Base-by-base conservation (phyloP, 2,113 vertebrate genomes). In the Indicator maculatus region DNA sequence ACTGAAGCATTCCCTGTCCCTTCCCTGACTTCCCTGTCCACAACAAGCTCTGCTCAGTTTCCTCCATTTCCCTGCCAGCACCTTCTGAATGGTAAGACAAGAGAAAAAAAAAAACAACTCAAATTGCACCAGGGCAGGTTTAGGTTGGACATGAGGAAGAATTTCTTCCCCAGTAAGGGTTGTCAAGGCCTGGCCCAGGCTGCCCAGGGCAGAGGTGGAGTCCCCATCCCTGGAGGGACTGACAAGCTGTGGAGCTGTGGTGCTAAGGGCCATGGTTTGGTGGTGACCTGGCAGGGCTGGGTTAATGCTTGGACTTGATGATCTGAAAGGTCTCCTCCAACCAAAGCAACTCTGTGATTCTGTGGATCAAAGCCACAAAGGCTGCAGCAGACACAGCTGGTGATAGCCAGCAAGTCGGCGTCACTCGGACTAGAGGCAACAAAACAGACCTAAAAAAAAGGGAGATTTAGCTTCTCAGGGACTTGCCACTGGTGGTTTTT, bases 401-500 rank as follows among this genome's bases (percentile, higher is more conserved):
- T 17, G 60, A 65, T 66, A 88, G 41, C 28, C 36, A 61, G 67
- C 33, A 11, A 81, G 36, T 16, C 5, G 0, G n/a, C 69, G 59
- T 11, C 8, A 0, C 70, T 20, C 2, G 0, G 18, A 72, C 21
- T 13, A 20, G n/a, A 73, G 38, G 76, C 72, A 65, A 12, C 33
- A 44, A 7, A 86, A 53, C 7, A 70, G n/a, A 33, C 4, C 39
- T 6, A 26, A 52, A 33, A 89, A 89, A 31, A 0, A 44, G 27
- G 19, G 74, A 50, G 56, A 1, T 8, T 6, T 44, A 36, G 70
- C 10, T 89, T 6, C 30, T 0, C 2, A 0, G 72, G 72, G 63
- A 60, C 18, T 18, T 16, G 3, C 27, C 67, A 31, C 24, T 60
- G 3, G 0, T 1, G 5, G 2, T 69, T 16, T 16, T n/a, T 8